Conservation (phyloP, 2,113 vertebrate species). For the Neopipo cinnamomea region DNA sequence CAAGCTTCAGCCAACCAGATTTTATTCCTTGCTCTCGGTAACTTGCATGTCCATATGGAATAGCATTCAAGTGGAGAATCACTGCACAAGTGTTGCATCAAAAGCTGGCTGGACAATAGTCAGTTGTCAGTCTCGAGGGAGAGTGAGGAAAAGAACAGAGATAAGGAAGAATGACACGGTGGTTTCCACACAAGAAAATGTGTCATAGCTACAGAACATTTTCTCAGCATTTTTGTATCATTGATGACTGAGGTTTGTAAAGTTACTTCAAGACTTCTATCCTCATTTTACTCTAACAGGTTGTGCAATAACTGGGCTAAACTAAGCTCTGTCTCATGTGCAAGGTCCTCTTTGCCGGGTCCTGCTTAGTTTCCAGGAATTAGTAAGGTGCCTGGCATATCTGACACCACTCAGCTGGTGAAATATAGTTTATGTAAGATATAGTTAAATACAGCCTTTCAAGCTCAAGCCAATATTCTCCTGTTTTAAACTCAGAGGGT, state of each 20-base stretch:
- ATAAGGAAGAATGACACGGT: not conserved
- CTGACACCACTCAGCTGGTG: not conserved
- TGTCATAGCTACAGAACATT: not conserved
- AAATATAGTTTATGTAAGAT: constrained; percentile 3
- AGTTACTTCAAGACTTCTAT: not conserved
- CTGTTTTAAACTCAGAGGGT: not conserved
- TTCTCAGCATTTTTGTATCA: not conserved
- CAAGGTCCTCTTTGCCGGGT: not conserved
- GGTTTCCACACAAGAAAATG: not conserved
- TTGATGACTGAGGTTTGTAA: not conserved
- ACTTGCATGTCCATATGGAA: not conserved
- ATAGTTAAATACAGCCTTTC: constrained; percentile 15
- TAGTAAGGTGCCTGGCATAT: not conserved
- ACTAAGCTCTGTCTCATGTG: not conserved
- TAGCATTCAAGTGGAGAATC: not conserved
- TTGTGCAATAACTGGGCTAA: not conserved
- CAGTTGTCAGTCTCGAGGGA: not conserved
- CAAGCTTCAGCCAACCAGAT: not conserved
- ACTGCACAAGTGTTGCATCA: not conserved
- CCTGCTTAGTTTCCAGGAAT: not conserved
- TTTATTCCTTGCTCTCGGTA: not conserved
- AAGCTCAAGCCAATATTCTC: not conserved
- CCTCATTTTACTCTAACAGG: not conserved
- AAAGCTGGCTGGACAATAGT: not conserved
- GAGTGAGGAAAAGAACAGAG: not conserved